Evolutionary conservation across 92 coral and sea anemone genomes (phyloP).

Genomic region (Epizoanthus illoricatus): DNA sequence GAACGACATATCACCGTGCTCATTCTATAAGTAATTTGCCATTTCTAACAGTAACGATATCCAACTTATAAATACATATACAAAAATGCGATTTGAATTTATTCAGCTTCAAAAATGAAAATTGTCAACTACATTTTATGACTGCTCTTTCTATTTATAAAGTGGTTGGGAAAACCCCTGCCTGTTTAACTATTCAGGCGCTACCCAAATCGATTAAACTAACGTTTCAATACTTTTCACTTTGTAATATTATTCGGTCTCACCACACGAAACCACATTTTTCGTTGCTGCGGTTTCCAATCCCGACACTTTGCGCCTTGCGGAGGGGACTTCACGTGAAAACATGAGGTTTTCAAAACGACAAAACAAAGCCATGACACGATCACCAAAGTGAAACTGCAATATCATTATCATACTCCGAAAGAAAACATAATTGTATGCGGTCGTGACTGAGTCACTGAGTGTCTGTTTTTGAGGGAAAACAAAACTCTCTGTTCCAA

Average conservation of each 20-base stretch:
- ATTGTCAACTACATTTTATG: neutral
- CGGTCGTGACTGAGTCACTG: neutral
- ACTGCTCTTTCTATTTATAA: constrained; percentile 26
- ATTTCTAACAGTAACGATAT: neutral
- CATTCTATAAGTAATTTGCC: neutral
- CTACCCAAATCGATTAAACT: neutral
- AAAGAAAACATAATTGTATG: neutral
- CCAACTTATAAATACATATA: neutral
- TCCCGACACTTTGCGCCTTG: neutral
- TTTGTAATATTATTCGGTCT: neutral
- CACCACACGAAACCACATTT: constrained; percentile 5
- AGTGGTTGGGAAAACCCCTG: constrained; percentile 40
- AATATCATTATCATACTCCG: constrained; percentile 7
- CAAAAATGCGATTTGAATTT: neutral
- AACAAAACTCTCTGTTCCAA: neutral
- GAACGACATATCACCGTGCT: neutral
- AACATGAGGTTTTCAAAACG: neutral
- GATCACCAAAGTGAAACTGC: constrained; percentile 16
- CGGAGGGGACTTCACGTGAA: neutral
- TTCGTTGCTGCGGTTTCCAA: neutral
- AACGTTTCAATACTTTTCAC: neutral
- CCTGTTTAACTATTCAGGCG: constrained; percentile 31
- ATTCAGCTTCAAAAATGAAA: too few relatives aligned
- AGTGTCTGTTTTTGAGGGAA: neutral
- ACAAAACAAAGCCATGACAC: constrained; percentile 12